Evolutionary conservation across 1,140 invertebrate genomes (phyloP), one percentile per base, ranked within the genome.

Genomic region (Scaptomyza montana): DNA sequence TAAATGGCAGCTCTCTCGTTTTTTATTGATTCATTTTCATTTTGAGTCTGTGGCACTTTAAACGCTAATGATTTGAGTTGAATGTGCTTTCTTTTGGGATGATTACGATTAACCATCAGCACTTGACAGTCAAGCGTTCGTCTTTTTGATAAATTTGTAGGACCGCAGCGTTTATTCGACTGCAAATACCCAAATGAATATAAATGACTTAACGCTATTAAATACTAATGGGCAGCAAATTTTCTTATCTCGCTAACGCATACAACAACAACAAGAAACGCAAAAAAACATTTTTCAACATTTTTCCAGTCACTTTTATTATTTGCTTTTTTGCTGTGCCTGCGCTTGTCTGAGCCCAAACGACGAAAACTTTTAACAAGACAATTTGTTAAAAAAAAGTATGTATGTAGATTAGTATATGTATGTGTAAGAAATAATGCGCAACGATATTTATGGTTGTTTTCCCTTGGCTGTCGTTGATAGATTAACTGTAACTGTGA

Each of bases 401-500:
- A 39, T 45, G 25, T 21, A 50, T 21, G 13, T 59, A 30, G 12
- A 63, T 33, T 7, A n/a, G 49, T 60, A 49, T 49, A 36, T 46
- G 8, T 39, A 49, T 33, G 21, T 19, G n/a, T 16, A 19, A 28
- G 6, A 33, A 8, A 33, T 49, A 8, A 33, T 49, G 47, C 55
- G 25, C 33, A 47, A 33, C 55, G 55, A 16, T 9, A 13, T 50
- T 19, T 33, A 45, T 46, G n/a, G 16, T 25, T 39, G 25, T 39
- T 43, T 43, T 49, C 43, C 53, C 49, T 57, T 55, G 53, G 16
- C 72, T 78, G 73, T 72, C 73, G 64, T 68, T 86, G 89, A 90
- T 85, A 90, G 84, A 91, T 90, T 91, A 89, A 82, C 89, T 89
- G 89, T 90, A 89, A 84, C 89, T 78, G 85, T 91, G 89, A 91